Evolutionary conservation across 2,888 invertebrate species (phyloP).

Genomic region (Leucozona laternaria): DNA sequence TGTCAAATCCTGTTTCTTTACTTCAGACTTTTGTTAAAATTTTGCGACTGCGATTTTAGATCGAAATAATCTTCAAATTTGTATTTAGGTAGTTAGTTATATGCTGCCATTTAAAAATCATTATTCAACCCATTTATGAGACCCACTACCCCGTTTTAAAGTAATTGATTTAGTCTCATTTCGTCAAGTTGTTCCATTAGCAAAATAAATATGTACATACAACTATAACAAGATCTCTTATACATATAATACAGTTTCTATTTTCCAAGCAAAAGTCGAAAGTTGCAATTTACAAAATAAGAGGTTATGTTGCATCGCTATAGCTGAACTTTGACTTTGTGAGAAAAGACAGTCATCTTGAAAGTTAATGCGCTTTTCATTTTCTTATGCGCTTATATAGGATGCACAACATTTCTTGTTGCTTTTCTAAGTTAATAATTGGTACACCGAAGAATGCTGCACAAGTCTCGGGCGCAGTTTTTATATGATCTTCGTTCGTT

Average conservation of each 20-base stretch:
- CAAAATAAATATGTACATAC: background rate
- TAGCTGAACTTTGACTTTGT: constrained; percentile 69
- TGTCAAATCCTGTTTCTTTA: too few relatives aligned
- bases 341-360: constrained; percentile 69
- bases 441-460: constrained; percentile 68
- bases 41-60: too few relatives aligned
- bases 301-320: constrained; percentile 63
- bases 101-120: background rate
- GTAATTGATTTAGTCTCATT: constrained; percentile 1
- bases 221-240: constrained; percentile 18
- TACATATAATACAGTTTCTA: background rate
- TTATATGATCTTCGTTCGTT: constrained; percentile 35
- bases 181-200: background rate
- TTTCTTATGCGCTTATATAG: constrained; percentile 37
- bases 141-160: background rate
- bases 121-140: background rate
- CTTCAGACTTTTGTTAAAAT: too few relatives aligned
- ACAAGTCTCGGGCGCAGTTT: constrained; percentile 33
- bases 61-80: background rate
- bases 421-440: constrained; percentile 71
- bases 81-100: too few relatives aligned
- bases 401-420: constrained; percentile 62
- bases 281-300: constrained; percentile 70
- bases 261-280: constrained; percentile 63
- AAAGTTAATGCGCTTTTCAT: constrained; percentile 63